Evolutionary conservation across 1,140 invertebrate genomes (phyloP), one percentile per base, ranked within the genome.

Genomic region (Nasonia longicornis): DNA sequence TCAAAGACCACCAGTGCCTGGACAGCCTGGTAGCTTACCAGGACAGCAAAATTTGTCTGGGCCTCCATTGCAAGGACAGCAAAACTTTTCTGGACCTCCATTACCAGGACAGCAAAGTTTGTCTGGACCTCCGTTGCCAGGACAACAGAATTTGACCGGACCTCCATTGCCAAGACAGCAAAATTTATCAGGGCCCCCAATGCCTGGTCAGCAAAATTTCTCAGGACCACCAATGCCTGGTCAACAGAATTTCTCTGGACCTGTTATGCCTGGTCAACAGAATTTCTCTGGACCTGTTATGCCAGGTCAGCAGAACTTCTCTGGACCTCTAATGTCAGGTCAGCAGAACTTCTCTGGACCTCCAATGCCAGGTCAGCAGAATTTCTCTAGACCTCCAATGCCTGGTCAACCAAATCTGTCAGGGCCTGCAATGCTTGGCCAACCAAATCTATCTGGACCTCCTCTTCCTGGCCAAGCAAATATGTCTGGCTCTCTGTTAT

Each of bases 81-180:
- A 75, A 77, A 73, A 75, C 77, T 70, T 85, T 87, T 89, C 89
- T 52, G 89, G 89, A 84, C 90, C 90, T 26, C 88, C 88, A 31
- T 86, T 89, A 84, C 26, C n/a, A 42, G n/a, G 79, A 22, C 63
- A 83, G 74, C 77, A 77, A 69, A 70, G 63, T 75, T 12, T 70
- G 22, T 71, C 82, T 29, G 83, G 22, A 42, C 31, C 84, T 79
- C 85, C 84, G 8, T 31, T 81, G 63, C 86, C 83, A 84, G 75
- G 75, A 81, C 81, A 84, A 77, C 74, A 74, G 80, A 70, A 77
- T 73, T 70, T 58, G 63, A 64, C 52, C 20, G 22, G 58, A 12
- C 58, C 70, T 42, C 81, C 73, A 35, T 81, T 85, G 75, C 63
- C 81, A 58, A 83, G 76, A 31, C 83, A 85, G 77, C 81, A 16